Evolutionary conservation across 2,888 invertebrate genomes (phyloP), one percentile per base, ranked within the genome.

Genomic region (Eupithecia abbreviata): DNA sequence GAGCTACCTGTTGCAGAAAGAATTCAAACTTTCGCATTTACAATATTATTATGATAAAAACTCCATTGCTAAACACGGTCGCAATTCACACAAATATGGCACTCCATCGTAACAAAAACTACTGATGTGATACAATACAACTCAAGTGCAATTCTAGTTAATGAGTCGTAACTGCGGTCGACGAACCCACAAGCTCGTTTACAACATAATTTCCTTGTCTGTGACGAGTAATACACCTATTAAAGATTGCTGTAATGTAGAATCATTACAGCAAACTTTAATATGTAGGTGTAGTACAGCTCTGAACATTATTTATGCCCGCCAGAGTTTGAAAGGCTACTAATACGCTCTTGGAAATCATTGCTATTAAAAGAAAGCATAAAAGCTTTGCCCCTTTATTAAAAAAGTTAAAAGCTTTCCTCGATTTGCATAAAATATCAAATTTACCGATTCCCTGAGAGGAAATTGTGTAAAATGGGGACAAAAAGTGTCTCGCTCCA

Each of bases 401-500:
- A 68, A 72, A 72, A 45, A 75, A 74, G 12, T 69, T 30, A n/a
- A 15, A 55, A 70, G 72, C 45, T 68, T 51, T 68, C 49, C 62
- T 73, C 62, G 62, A 73, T 76, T 72, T 68, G 71, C 71, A 30
- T 74, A 45, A 71, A 73, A 77, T 77, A 72, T 76, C 0, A 71
- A 75, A 71, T 75, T 73, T 70, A 67, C 73, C 49, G 15, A 67
- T 73, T 73, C 69, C 47, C 51, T 45, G 41, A 68, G 13, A 71
- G 47, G 69, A 78, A 69, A 72, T 76, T 75, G 67, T n/a, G 42
- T 47, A 68, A 62, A 72, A 74, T 69, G 45, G 47, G 74, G 42
- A 72, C 65, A 65, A 72, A 77, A 69, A 69, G 72, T 69, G 77
- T 73, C 55, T 70, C 76, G 77, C 74, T 79, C 78, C 71, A 74